Evolutionary conservation across 2,888 invertebrate genomes (phyloP).

Genomic region (Eilema sororculum): DNA sequence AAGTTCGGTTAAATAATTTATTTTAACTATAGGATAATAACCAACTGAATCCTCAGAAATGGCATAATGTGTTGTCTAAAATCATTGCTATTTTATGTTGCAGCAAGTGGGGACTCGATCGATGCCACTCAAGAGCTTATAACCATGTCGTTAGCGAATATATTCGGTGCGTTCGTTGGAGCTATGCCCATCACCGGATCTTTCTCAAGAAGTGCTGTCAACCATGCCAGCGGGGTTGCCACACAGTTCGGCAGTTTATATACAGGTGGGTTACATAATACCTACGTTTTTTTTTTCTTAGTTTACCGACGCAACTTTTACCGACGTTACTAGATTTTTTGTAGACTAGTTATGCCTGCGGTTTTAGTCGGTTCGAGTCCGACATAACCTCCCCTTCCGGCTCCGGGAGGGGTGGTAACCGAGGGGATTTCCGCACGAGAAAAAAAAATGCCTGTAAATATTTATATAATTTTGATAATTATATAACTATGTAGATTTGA

Average conservation of each 20-base stretch:
- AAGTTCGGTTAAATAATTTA: too few relatives aligned
- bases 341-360: too few relatives aligned
- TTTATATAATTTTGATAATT: too few relatives aligned
- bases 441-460: too few relatives aligned
- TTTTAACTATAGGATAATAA: too few relatives aligned
- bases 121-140: constrained; percentile 96
- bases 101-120: constrained; percentile 92
- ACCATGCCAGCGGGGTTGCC: constrained; percentile 97
- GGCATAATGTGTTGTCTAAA: background rate
- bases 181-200: constrained; percentile 97
- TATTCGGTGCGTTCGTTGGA: constrained; percentile 94
- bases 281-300: background rate
- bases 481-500: too few relatives aligned
- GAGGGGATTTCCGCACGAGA: too few relatives aligned
- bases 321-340: too few relatives aligned
- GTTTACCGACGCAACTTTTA: background rate
- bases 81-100: background rate
- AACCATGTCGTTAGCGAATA: constrained; percentile 94
- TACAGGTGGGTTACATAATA: constrained; percentile 86
- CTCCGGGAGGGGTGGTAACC: too few relatives aligned
- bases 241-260: constrained; percentile 95
- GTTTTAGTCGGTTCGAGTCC: too few relatives aligned
- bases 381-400: too few relatives aligned
- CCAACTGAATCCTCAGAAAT: too few relatives aligned
- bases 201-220: constrained; percentile 96